Conservation (phyloP, 2,113 vertebrate species). For the Bubo blakistoni region DNA sequence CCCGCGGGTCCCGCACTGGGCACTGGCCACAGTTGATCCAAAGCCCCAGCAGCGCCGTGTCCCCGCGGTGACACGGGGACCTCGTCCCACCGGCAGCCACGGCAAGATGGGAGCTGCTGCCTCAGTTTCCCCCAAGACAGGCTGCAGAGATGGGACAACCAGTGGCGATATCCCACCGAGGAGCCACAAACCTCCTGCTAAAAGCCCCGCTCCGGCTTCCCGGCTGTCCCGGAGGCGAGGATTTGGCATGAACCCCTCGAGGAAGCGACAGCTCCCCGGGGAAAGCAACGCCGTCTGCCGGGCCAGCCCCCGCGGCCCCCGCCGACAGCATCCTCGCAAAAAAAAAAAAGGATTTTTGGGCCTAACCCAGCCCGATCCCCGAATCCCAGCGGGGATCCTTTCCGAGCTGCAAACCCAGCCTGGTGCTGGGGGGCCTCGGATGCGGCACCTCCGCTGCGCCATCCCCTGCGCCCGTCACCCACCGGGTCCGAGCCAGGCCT, state of each 20-base stretch:
- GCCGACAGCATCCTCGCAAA: not conserved
- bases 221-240: rapidly evolving
- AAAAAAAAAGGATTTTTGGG: too few species aligned
- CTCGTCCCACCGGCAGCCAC: not conserved
- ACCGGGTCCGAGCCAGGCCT: rapidly evolving
- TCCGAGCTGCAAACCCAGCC: not conserved
- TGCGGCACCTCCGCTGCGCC: rapidly evolving
- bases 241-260: not conserved
- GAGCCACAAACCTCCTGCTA: not conserved
- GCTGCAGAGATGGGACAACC: not conserved
- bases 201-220: not conserved
- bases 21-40: not conserved
- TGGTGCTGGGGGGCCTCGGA: not conserved
- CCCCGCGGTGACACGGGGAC: rapidly evolving
- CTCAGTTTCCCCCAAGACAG: not conserved
- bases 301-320: not conserved
- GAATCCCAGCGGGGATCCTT: not conserved
- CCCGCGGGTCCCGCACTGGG: not conserved
- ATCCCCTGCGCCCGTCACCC: not conserved
- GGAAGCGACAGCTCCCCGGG: not conserved
- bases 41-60: not conserved
- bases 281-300: not conserved
- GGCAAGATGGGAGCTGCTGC: not conserved
- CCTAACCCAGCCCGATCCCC: not conserved
- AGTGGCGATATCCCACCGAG: not conserved